Percentiles rank a stretch among this genome's conserved stretches.
Conservation (phyloP, 2,797 vertebrate species). For the Hylomyscus alleni region DNA sequence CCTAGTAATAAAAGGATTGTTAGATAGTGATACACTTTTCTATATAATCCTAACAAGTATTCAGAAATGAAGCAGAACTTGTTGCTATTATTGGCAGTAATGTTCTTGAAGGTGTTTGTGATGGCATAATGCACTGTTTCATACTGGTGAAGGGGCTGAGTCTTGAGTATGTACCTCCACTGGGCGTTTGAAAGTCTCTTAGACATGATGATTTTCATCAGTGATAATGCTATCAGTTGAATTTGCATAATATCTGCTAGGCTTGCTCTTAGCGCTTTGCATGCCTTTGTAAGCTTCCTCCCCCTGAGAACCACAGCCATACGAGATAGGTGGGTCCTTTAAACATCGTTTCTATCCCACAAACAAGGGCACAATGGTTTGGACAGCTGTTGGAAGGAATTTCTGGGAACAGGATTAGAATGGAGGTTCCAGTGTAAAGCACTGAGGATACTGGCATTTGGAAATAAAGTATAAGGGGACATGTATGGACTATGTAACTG, state of each 20-base stretch:
- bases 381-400: not conserved
- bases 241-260: conserved; percentile 5
- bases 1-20: conserved; percentile 49
- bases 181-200: conserved; percentile 39
- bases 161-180: not conserved
- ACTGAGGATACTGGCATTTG: conserved; percentile 17
- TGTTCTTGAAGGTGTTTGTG: not conserved
- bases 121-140: not conserved
- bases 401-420: conserved; percentile 8
- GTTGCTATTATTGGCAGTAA: conserved; percentile 47
- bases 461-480: conserved; percentile 30
- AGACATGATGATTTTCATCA: conserved; percentile 36
- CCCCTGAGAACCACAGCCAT: not conserved
- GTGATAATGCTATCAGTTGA: not conserved
- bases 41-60: conserved; percentile 56
- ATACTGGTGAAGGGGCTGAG: not conserved
- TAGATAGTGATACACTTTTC: conserved; percentile 39
- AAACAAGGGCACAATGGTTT: not conserved
- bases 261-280: not conserved
- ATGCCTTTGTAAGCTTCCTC: not conserved
- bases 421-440: conserved; percentile 17
- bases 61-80: conserved; percentile 33
- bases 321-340: not conserved
- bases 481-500: not conserved
- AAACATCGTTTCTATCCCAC: not conserved